Percentiles rank a stretch among this genome's conserved stretches.
Evolutionary conservation across 2,113 vertebrate species (phyloP).

Genomic region (Gallinago media): DNA sequence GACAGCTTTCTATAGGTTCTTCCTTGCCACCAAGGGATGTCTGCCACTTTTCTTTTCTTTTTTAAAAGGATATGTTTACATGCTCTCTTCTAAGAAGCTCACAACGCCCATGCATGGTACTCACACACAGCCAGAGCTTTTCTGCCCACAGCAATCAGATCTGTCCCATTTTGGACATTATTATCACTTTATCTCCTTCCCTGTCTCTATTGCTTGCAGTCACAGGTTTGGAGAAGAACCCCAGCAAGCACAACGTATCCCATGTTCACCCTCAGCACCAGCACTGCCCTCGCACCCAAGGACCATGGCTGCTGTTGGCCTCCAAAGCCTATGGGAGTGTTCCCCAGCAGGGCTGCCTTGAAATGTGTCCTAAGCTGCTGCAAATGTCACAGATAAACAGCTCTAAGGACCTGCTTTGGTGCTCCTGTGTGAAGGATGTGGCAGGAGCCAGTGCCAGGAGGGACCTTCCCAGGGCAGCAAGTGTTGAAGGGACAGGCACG

Average conservation of each 20-base stretch:
- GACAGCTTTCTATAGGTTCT: background rate
- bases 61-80: background rate
- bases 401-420: background rate
- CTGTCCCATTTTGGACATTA: background rate
- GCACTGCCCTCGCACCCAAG: background rate
- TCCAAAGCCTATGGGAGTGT: background rate
- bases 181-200: background rate
- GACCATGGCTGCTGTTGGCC: background rate
- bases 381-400: background rate
- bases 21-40: background rate
- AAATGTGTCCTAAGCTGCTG: rapidly evolving
- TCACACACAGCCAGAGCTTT: rapidly evolving
- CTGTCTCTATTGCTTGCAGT: background rate
- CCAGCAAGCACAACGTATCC: background rate
- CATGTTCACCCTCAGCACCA: background rate
- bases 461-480: background rate
- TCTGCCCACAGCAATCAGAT: background rate
- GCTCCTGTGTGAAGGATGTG: rapidly evolving
- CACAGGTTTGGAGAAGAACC: background rate
- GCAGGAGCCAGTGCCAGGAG: background rate
- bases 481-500: rapidly evolving
- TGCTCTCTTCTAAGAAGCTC: background rate
- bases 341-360: no score
- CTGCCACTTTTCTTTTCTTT: background rate
- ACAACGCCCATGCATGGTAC: background rate